Conservation (phyloP, 1,140 invertebrate species). For the Calliopsis andreniformis region DNA sequence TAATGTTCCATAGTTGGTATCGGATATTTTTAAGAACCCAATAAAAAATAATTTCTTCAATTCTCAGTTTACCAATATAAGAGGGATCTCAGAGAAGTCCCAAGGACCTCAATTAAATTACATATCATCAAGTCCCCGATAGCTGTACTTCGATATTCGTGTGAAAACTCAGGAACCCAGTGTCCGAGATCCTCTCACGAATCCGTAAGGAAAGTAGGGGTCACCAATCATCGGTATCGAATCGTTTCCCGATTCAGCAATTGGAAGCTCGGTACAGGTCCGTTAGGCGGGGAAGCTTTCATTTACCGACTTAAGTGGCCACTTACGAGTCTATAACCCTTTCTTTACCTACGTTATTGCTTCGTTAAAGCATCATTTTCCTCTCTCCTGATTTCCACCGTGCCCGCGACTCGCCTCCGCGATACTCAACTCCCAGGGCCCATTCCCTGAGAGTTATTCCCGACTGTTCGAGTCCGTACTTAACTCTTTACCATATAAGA, state of each 20-base stretch:
- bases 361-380: slow-evolving; percentile 66
- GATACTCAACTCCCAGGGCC: slow-evolving; percentile 33
- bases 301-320: slow-evolving; percentile 51
- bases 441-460: slow-evolving; percentile 52
- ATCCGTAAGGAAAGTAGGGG: too few relatives aligned
- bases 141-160: too few relatives aligned
- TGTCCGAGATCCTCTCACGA: too few relatives aligned
- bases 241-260: slow-evolving; percentile 34
- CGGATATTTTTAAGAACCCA: too few relatives aligned
- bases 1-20: too few relatives aligned
- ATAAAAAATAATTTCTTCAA: too few relatives aligned
- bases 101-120: too few relatives aligned
- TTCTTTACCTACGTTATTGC: slow-evolving; percentile 63
- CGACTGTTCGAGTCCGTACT: slow-evolving; percentile 35
- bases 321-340: slow-evolving; percentile 60
- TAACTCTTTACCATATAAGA: slow-evolving; percentile 63
- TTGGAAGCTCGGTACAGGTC: slow-evolving; percentile 29
- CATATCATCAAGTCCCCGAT: too few relatives aligned
- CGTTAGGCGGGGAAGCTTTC: slow-evolving; percentile 48
- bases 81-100: too few relatives aligned
- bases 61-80: too few relatives aligned
- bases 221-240: neutral
- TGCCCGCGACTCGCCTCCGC: neutral
- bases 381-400: slow-evolving; percentile 55
- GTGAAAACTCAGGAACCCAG: too few relatives aligned